These are phyloP conservation scores for Caenorhabditis sp. DNA, from an alignment of 2,888 invertebrate genomes.

Conservation along the genomic window DNA sequence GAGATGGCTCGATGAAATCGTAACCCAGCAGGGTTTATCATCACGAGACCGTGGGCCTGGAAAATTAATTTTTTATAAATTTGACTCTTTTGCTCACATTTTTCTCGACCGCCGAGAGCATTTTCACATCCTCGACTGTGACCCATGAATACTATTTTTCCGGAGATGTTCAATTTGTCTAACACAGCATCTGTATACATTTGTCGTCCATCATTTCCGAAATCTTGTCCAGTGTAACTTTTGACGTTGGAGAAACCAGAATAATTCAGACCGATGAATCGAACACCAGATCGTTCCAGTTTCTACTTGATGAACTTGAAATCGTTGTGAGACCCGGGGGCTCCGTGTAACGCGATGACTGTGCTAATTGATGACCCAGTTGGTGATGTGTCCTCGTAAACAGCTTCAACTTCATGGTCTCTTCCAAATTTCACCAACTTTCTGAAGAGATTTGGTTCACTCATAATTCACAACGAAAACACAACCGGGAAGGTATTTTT, in stretches of 20 bases:
- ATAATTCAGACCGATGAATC: conserved; percentile 56
- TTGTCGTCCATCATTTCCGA: conserved; percentile 41
- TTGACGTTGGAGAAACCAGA: conserved; percentile 41
- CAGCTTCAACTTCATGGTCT: conserved; percentile 23
- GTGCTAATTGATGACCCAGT: conserved; percentile 45
- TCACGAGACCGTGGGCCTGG: conserved; percentile 40
- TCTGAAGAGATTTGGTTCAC: conserved; percentile 13
- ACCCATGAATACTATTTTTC: conserved; percentile 38
- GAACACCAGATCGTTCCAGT: conserved; percentile 36
- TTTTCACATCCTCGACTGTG: conserved; percentile 55
- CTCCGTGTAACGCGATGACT: conserved; percentile 51
- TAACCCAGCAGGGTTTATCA: conserved; percentile 49
- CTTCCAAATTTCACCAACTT: conserved; percentile 19
- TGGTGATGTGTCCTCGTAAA: conserved; percentile 44
- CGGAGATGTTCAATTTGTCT: conserved; percentile 29
- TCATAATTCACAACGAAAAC: not conserved
- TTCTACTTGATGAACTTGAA: conserved; percentile 53
- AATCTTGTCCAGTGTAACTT: conserved; percentile 22
- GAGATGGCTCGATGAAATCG: conserved; percentile 29
- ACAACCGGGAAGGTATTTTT: no score
- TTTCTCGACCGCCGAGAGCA: conserved; percentile 37
- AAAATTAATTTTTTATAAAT: not conserved
- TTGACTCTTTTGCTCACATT: conserved; percentile 14
- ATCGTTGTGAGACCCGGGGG: conserved; percentile 57
- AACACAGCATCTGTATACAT: conserved; percentile 45